These are phyloP conservation scores for Burhinus oedicnemus DNA, from an alignment of 2,113 vertebrate species.

Conservation along the genomic window DNA sequence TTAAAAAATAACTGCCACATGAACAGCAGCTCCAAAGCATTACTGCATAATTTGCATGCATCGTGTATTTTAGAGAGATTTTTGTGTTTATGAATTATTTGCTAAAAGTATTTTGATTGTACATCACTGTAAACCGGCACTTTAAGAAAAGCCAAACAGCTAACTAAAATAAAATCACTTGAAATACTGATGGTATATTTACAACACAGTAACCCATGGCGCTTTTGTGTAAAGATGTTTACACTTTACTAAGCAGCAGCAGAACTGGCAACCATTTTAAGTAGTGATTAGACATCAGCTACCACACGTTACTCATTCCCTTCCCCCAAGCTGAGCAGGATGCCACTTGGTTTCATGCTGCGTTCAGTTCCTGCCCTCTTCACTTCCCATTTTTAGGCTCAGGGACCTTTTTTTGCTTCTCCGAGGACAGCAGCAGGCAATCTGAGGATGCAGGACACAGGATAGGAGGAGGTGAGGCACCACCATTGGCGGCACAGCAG, in stretches of 20 bases:
- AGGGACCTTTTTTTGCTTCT: too few relatives aligned
- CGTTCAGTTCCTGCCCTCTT: not conserved
- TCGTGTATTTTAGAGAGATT: not conserved
- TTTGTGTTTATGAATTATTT: not conserved
- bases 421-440: too few relatives aligned
- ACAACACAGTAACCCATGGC: not conserved
- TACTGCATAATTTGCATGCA: not conserved
- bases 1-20: not conserved
- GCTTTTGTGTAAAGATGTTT: not conserved
- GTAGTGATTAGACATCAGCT: not conserved
- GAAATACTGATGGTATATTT: not conserved
- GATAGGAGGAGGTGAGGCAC: too few relatives aligned
- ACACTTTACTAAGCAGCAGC: not conserved
- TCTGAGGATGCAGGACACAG: too few relatives aligned
- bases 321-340: not conserved
- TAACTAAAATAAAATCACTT: not conserved
- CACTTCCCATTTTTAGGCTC: not conserved
- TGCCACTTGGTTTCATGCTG: not conserved
- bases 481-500: too few relatives aligned
- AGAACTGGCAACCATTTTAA: not conserved
- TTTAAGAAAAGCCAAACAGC: not conserved
- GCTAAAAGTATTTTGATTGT: not conserved
- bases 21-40: not conserved
- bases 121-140: not conserved
- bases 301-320: not conserved